Evolutionary conservation across 1,140 invertebrate genomes (phyloP).

Genomic region (Elymnias hypermnestra): DNA sequence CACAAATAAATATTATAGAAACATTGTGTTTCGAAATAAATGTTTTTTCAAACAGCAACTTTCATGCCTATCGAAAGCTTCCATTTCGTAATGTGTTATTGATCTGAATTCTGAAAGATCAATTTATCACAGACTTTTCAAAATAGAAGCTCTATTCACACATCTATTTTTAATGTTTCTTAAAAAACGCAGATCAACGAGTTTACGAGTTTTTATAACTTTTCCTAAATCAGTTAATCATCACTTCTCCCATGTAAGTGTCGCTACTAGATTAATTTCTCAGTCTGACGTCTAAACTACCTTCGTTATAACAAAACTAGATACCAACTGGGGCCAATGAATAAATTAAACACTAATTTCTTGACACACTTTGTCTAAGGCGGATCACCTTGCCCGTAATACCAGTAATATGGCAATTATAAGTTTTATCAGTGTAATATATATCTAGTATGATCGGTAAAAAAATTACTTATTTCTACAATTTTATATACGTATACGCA

Average conservation of each 20-base stretch:
- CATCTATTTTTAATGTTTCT: too few species aligned
- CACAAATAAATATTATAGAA: too few species aligned
- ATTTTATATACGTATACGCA: too few species aligned
- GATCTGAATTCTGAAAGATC: too few species aligned
- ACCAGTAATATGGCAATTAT: constrained; percentile 44
- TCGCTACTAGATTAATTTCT: constrained; percentile 48
- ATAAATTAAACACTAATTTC: constrained; percentile 72
- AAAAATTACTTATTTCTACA: neutral
- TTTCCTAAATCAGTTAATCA: neutral
- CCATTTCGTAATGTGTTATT: too few species aligned
- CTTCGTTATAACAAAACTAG: constrained; percentile 54
- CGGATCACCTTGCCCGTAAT: constrained; percentile 65
- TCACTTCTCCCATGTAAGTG: constrained; percentile 15
- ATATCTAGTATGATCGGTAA: neutral
- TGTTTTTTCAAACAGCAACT: too few species aligned
- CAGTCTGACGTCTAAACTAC: constrained; percentile 34
- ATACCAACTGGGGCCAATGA: constrained; percentile 57
- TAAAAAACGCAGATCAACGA: too few species aligned
- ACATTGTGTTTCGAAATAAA: too few species aligned
- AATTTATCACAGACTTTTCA: too few species aligned
- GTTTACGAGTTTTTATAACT: neutral
- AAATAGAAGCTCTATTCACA: too few species aligned
- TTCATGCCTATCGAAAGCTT: too few species aligned
- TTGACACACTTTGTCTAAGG: constrained; percentile 63
- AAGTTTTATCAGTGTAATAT: constrained; percentile 18